Evolutionary conservation across 2,797 vertebrate species (phyloP).

Genomic region (Orientallactaga sibirica): DNA sequence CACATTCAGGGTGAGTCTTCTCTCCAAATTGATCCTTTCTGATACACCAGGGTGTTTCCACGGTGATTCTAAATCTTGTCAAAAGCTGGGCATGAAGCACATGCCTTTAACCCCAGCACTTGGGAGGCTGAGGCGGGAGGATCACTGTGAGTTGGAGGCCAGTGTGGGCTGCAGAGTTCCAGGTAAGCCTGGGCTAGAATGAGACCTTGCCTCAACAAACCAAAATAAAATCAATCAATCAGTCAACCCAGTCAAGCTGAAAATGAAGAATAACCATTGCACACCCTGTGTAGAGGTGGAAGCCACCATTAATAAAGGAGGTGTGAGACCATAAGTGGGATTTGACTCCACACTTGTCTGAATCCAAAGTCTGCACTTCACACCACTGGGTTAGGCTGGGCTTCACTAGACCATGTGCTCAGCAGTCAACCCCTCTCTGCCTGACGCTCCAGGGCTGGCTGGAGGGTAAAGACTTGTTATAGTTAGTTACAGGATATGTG

Average conservation of each 20-base stretch:
- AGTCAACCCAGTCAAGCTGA: background rate
- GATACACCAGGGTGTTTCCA: background rate
- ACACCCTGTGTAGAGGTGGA: background rate
- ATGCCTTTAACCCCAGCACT: too few relatives aligned
- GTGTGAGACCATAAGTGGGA: background rate
- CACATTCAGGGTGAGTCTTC: background rate
- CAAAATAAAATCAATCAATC: too few relatives aligned
- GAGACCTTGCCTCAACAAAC: too few relatives aligned
- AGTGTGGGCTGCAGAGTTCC: too few relatives aligned
- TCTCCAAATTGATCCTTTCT: background rate
- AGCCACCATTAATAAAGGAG: background rate
- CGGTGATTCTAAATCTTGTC: background rate
- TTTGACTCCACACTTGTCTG: background rate
- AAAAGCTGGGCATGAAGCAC: too few relatives aligned
- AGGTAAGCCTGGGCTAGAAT: too few relatives aligned
- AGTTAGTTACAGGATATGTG: background rate
- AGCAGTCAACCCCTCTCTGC: background rate
- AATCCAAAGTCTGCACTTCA: background rate
- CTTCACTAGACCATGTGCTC: background rate
- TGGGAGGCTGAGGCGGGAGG: too few relatives aligned
- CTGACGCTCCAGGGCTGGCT: accelerated
- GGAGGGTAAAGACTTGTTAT: background rate
- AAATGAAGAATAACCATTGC: background rate
- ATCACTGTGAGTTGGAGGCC: too few relatives aligned
- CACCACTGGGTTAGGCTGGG: background rate